Evolutionary conservation across 1,140 invertebrate species (phyloP).

Genomic region (Sarcophaga peregrina): DNA sequence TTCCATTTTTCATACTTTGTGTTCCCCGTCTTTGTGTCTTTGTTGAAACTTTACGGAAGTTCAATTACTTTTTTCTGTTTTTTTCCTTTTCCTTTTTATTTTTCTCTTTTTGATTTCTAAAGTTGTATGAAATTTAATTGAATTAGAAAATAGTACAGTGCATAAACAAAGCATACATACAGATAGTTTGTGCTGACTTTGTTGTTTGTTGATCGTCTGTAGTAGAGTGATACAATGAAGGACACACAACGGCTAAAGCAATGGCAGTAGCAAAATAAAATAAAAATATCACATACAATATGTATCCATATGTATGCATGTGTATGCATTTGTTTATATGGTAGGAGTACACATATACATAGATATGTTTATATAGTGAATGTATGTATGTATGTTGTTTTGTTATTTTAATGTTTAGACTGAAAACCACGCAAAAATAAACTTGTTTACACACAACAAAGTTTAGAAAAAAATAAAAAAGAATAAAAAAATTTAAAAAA

Average conservation of each 20-base stretch:
- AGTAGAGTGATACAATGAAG: slow-evolving; percentile 15
- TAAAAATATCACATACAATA: neutral
- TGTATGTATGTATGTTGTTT: neutral
- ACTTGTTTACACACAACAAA: slow-evolving; percentile 10
- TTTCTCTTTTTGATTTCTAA: neutral
- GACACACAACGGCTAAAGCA: neutral
- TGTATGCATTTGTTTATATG: neutral
- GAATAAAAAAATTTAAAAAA: no score
- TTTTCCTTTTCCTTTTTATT: no score
- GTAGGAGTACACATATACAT: neutral
- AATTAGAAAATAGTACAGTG: neutral
- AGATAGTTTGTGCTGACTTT: neutral
- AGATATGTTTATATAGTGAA: neutral
- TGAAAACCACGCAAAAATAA: slow-evolving; percentile 17
- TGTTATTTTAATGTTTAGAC: neutral
- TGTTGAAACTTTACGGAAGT: slow-evolving; percentile 7
- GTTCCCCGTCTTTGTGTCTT: neutral
- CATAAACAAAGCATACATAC: neutral
- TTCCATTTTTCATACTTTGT: neutral
- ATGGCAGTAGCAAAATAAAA: neutral
- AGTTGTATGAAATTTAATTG: slow-evolving; percentile 4
- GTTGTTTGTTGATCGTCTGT: no score
- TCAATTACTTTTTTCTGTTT: neutral
- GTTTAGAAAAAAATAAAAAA: no score
- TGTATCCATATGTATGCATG: no score